phyloP scores from a whole-genome alignment of 2,888 invertebrate species.

The Ischnura elegans region DNA sequence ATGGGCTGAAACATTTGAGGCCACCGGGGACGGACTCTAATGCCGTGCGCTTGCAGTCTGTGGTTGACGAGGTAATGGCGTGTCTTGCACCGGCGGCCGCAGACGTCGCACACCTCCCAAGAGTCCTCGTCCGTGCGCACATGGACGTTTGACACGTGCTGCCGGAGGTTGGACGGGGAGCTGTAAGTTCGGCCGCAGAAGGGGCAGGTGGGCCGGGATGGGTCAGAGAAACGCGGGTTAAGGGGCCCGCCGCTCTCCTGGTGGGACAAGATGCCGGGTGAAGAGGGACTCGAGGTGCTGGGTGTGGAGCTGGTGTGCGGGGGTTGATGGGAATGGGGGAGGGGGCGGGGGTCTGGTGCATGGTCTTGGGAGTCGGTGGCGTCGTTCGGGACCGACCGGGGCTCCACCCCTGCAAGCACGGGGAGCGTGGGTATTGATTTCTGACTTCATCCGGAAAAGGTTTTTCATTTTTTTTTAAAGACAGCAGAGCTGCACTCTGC shows the following conservation, averaged over 20 bases:
- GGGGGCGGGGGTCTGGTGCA: slow-evolving; percentile 47
- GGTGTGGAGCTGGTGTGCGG: background rate
- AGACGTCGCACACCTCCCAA: slow-evolving; percentile 84
- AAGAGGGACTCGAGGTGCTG: slow-evolving; percentile 43
- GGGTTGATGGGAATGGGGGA: slow-evolving; percentile 4
- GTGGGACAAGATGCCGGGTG: slow-evolving; percentile 29
- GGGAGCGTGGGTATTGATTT: slow-evolving; percentile 68
- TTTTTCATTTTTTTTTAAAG: background rate
- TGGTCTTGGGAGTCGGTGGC: slow-evolving; percentile 65
- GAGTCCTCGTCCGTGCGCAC: slow-evolving; percentile 83
- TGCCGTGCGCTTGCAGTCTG: slow-evolving; percentile 86
- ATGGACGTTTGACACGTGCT: slow-evolving; percentile 85
- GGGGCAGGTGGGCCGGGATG: slow-evolving; percentile 82
- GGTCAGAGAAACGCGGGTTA: slow-evolving; percentile 69
- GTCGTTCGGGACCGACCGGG: slow-evolving; percentile 67
- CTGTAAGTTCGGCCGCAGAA: slow-evolving; percentile 85
- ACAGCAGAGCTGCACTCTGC: background rate
- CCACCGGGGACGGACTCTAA: slow-evolving; percentile 65
- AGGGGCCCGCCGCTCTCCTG: slow-evolving; percentile 23
- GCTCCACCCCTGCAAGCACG: slow-evolving; percentile 68
- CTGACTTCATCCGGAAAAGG: slow-evolving; percentile 53
- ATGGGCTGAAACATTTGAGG: slow-evolving; percentile 62
- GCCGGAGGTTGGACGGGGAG: slow-evolving; percentile 85
- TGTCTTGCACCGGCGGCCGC: slow-evolving; percentile 88
- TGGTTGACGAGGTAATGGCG: slow-evolving; percentile 89